Percentiles rank a stretch among this genome's conserved stretches.
Conservation (phyloP, 2,888 invertebrate genomes). For the Mythimna lalbum region DNA sequence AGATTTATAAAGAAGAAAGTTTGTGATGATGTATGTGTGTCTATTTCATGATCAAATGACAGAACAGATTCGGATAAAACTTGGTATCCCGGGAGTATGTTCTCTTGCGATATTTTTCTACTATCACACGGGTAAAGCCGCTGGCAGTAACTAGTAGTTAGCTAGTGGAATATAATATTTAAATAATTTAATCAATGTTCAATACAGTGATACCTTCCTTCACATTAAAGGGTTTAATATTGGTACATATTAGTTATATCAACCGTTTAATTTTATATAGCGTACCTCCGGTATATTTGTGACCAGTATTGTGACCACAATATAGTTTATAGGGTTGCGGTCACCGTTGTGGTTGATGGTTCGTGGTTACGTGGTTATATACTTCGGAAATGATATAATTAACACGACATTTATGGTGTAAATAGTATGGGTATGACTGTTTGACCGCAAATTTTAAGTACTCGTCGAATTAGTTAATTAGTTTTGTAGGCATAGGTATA, state of each 20-base stretch:
- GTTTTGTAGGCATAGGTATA: no score
- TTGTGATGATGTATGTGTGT: no score
- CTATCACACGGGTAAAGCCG: no score
- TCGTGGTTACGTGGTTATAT: conserved; percentile 32
- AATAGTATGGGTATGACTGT: background rate
- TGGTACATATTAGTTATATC: background rate
- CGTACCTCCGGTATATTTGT: conserved; percentile 17
- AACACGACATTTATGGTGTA: conserved; percentile 50
- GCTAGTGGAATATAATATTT: no score
- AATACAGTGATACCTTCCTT: background rate
- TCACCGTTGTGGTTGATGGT: conserved; percentile 11
- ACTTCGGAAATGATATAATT: conserved; percentile 38
- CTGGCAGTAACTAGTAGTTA: no score
- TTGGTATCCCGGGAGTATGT: no score
- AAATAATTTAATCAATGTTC: background rate
- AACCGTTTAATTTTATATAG: conserved; percentile 32
- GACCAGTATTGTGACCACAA: conserved; percentile 52
- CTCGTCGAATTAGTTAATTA: background rate
- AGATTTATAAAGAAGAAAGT: no score
- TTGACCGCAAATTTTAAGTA: background rate
- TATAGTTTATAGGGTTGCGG: conserved; percentile 46
- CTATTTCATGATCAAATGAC: no score
- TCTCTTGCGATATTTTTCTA: no score
- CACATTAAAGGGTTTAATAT: conserved; percentile 3
- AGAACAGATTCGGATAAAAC: no score